Base-by-base conservation (phyloP, 1,140 invertebrate species). In the Drosophila murphyi region DNA sequence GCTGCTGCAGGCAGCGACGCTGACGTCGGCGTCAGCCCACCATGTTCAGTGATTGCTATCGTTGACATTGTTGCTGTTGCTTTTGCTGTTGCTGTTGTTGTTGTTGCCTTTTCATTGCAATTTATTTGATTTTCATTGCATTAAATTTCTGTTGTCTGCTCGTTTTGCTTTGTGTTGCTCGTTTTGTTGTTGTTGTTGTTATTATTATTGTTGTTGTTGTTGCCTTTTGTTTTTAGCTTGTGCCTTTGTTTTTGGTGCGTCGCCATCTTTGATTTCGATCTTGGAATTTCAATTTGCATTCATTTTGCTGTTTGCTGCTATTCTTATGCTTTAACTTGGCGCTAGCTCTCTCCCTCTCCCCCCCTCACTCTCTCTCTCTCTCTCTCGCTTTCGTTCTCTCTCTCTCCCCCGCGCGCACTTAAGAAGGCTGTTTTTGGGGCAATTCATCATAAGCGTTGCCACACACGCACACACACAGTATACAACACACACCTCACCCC, bases 71-170 rank as follows among this genome's bases (percentile, higher is more conserved):
- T 87, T 71, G 63, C 68, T 74, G 71, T 57, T 70, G 41, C 20
- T 20, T 20, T 61, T 63, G 51, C 20, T 55, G 47, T 61, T 63
- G 51, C 20, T 55, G 47, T 41, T 70, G 55, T 51, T 52, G 60
- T 32, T 68, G 39, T 64, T 76, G 56, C 61, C 64, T 67, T 87
- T 87, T 80, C 76, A 69, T 75, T 89, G 83, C 83, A 88, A 88
- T 88, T 88, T 88, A 88, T 88, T 88, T 88, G 85, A 89, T 88
- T 88, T 89, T 88, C 83, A 89, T 88, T 89, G 85, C 85, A 83
- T 88, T 89, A 71, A 73, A 80, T 87, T 86, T 78, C 20, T 77
- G 74, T 35, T 65, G 69, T 60, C 57, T 45, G 59, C 59, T 55
- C 37, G 43, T 55, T 28, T 10, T 29, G 55, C 47, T 69, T 73